phyloP scores from a whole-genome alignment of 2,113 vertebrate species.

The Dipodomys ordii region DNA sequence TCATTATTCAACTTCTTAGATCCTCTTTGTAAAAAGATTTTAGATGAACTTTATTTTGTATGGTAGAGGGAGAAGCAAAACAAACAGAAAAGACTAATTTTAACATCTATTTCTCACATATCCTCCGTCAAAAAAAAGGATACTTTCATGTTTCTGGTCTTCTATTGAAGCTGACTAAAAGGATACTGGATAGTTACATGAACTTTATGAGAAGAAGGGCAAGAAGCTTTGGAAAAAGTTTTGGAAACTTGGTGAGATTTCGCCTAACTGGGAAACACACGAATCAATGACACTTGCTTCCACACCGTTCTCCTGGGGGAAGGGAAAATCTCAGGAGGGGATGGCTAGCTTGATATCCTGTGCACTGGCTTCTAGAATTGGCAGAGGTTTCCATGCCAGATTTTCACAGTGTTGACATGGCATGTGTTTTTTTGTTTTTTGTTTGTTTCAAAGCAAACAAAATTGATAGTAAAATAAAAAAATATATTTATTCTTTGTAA shows the following conservation, averaged over 20 bases:
- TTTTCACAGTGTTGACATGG: neutral
- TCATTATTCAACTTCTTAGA: no score
- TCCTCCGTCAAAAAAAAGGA: neutral
- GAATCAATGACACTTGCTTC: neutral
- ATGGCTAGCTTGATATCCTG: accelerated
- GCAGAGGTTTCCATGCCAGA: neutral
- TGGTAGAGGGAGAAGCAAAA: no score
- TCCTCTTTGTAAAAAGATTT: no score
- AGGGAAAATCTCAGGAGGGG: neutral
- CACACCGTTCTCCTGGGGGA: neutral
- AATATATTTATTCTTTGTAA: neutral
- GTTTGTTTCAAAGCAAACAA: neutral
- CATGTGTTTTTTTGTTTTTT: neutral
- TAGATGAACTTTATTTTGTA: no score
- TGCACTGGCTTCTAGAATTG: neutral
- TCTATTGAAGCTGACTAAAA: neutral
- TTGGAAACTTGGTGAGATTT: neutral
- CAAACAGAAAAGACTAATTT: no score
- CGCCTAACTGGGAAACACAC: neutral
- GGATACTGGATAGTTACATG: neutral
- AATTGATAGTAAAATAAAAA: neutral
- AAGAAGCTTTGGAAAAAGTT: neutral
- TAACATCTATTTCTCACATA: no score
- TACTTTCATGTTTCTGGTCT: neutral
- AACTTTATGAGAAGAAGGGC: neutral